Conservation (phyloP, 2,797 vertebrate species). For the Muscicapa striata region DNA sequence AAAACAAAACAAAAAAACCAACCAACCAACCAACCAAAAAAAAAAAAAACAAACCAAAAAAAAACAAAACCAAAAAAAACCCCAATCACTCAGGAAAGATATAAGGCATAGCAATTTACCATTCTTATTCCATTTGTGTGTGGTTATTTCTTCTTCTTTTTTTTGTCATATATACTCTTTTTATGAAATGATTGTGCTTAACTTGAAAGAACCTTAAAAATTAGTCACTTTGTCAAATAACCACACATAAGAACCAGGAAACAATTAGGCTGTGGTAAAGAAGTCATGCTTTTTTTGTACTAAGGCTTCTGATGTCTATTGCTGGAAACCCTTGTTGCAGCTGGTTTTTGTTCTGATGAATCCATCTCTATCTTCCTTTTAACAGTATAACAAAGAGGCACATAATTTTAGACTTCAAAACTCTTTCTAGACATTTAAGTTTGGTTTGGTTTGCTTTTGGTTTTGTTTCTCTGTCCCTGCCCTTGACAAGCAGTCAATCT, state of each 20-base stretch:
- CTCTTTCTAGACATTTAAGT: background rate
- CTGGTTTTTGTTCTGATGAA: background rate
- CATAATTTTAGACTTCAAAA: background rate
- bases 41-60: too few relatives aligned
- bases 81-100: background rate
- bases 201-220: background rate
- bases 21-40: too few relatives aligned
- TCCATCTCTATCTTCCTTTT: background rate
- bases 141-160: background rate
- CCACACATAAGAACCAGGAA: background rate
- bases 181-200: background rate
- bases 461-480: conserved; percentile 7
- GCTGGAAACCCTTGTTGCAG: background rate
- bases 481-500: conserved; percentile 43
- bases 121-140: background rate
- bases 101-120: background rate
- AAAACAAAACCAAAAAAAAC: too few relatives aligned
- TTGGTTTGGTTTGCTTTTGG: conserved; percentile 15
- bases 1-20: too few relatives aligned
- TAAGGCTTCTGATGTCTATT: background rate
- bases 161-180: background rate
- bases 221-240: background rate
- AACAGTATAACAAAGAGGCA: background rate
- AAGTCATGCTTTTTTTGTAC: background rate
- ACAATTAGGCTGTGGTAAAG: background rate